Percentiles rank a stretch among this genome's conserved stretches.
Conservation (phyloP, 2,888 invertebrate genomes). For the Erebia aethiops region DNA sequence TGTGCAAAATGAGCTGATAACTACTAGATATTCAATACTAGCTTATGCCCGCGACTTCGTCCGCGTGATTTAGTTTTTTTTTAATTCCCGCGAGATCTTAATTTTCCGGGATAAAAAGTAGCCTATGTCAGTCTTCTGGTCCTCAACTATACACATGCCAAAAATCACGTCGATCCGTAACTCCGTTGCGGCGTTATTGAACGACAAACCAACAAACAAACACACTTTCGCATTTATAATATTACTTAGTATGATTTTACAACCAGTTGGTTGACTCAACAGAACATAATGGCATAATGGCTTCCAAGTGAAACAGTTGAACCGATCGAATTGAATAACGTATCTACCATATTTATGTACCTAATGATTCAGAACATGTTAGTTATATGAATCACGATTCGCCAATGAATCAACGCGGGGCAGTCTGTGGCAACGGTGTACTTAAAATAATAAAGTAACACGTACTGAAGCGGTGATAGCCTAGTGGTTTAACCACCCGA, state of each 20-base stretch:
- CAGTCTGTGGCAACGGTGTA: background rate
- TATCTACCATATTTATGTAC: slow-evolving; percentile 1
- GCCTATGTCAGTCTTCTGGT: too few relatives aligned
- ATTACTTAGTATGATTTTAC: background rate
- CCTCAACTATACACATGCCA: too few relatives aligned
- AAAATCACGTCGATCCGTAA: too few relatives aligned
- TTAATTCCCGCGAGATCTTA: too few relatives aligned
- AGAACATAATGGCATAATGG: background rate
- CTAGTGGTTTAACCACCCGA: too few relatives aligned
- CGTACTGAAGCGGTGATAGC: too few relatives aligned
- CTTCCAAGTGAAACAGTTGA: background rate
- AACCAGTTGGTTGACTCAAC: background rate
- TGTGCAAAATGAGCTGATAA: background rate
- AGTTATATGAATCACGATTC: slow-evolving; percentile 7
- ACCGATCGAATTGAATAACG: slow-evolving; percentile 4
- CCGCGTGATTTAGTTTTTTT: too few relatives aligned
- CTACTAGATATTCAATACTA: background rate
- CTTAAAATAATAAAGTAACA: background rate
- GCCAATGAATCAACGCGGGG: background rate
- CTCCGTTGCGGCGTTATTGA: too few relatives aligned
- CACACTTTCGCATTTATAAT: too few relatives aligned
- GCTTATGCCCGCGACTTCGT: too few relatives aligned
- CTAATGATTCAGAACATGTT: slow-evolving; percentile 11
- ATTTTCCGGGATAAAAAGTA: too few relatives aligned
- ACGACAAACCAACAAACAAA: too few relatives aligned